A percentile compares a stretch with the other conserved stretches of the same genome.
These are phyloP conservation scores for Eumerus sabulonum DNA, from an alignment of 2,888 invertebrate species.

Conservation along the genomic window DNA sequence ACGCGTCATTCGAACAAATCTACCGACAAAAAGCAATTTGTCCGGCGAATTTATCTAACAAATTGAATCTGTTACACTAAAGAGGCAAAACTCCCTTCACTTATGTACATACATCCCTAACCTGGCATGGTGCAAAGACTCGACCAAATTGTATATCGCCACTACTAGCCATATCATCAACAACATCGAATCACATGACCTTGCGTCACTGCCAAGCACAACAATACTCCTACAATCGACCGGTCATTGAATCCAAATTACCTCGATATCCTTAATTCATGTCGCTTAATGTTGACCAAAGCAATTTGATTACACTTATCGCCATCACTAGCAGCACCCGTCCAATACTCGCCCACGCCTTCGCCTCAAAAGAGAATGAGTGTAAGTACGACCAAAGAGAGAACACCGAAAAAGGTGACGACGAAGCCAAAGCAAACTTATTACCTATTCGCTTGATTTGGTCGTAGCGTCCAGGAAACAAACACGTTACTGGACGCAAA, in stretches of 20 bases:
- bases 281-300: slow-evolving; percentile 11
- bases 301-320: background rate
- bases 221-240: slow-evolving; percentile 4
- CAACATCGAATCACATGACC: slow-evolving; percentile 1
- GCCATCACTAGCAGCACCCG: background rate
- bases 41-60: too few species aligned
- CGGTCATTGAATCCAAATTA: slow-evolving; percentile 26
- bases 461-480: slow-evolving; percentile 5
- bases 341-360: background rate
- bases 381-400: slow-evolving; percentile 1
- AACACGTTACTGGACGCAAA: background rate
- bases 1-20: too few species aligned
- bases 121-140: too few species aligned
- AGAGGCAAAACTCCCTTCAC: too few species aligned
- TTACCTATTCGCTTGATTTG: slow-evolving; percentile 14
- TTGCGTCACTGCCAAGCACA: slow-evolving; percentile 13
- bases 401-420: too few species aligned
- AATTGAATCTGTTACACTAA: too few species aligned
- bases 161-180: too few species aligned
- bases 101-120: too few species aligned
- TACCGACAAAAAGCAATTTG: too few species aligned
- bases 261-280: slow-evolving; percentile 32
- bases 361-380: background rate
- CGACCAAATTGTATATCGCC: too few species aligned
- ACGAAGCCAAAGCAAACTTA: slow-evolving; percentile 1